Evolutionary conservation across 2,113 vertebrate genomes (phyloP).

Genomic region (Nicator chloris): DNA sequence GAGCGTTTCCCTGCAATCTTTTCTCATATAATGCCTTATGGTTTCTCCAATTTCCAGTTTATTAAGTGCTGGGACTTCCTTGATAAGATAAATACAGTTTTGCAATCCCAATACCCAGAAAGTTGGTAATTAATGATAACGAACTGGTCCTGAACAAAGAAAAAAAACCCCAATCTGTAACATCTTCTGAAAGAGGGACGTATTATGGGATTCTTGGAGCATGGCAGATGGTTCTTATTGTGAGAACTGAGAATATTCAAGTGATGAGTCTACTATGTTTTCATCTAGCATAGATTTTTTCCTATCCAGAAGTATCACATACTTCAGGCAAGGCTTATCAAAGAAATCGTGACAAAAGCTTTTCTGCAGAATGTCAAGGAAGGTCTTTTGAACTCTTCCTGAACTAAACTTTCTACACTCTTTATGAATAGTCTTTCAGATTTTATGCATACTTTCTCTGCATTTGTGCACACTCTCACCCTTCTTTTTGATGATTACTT

Average conservation of each 20-base stretch:
- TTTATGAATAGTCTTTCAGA: not conserved
- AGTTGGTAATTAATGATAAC: not conserved
- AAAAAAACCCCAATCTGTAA: not conserved
- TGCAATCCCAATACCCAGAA: not conserved
- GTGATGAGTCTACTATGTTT: not conserved
- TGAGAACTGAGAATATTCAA: not conserved
- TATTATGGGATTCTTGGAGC: not conserved
- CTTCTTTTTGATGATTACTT: not conserved
- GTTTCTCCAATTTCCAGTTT: not conserved
- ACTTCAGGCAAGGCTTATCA: not conserved
- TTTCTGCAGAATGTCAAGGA: not conserved
- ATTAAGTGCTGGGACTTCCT: not conserved
- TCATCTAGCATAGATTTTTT: not conserved
- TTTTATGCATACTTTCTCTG: not conserved
- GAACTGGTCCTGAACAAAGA: not conserved
- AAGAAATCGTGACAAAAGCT: not conserved
- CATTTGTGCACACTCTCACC: not conserved
- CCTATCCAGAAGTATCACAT: not conserved
- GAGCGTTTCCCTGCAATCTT: not conserved
- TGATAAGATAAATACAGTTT: not conserved
- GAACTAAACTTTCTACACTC: not conserved
- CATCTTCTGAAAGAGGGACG: not conserved
- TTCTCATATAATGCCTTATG: not conserved
- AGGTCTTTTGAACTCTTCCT: not conserved
- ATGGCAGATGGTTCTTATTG: not conserved